Evolutionary conservation across 2,888 invertebrate genomes (phyloP), one percentile per base, ranked within the genome.

Genomic region (Choreutis nemorana): DNA sequence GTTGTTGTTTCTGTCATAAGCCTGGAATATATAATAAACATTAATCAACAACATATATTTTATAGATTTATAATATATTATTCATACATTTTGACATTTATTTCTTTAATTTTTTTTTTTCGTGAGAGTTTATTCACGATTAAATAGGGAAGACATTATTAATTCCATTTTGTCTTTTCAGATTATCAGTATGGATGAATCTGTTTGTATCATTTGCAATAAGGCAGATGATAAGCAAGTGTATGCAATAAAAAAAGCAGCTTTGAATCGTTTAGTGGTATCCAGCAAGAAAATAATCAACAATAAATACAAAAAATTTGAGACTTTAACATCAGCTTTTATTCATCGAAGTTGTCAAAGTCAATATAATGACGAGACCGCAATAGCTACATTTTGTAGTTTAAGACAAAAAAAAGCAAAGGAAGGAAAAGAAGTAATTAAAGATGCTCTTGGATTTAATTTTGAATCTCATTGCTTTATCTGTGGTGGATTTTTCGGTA

Each of bases 401-500:
- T n/a, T n/a, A n/a, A n/a, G n/a, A n/a, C n/a, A n/a, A n/a, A n/a
- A n/a, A n/a, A n/a, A n/a, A n/a, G n/a, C n/a, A n/a, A n/a, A 28
- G 23, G 26, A 31, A 31, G 28, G 28, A 28, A 28, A 9, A 28
- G 22, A 23, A 27, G 24, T 28, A 23, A 28, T 31, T 31, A 18
- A 31, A 30, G 24, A 24, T 25, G 30, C 30, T 25, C 26, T 30
- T 30, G n/a, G n/a, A n/a, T n/a, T n/a, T n/a, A n/a, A n/a, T n/a
- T n/a, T n/a, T n/a, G n/a, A n/a, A n/a, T n/a, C n/a, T n/a, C n/a
- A n/a, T n/a, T n/a, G n/a, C n/a, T n/a, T n/a, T n/a, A n/a, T n/a
- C n/a, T n/a, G n/a, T n/a, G n/a, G n/a, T n/a, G n/a, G n/a, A n/a
- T 39, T 36, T 38, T 35, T 33, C 37, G 26, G 31, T 32, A 33